These are phyloP conservation scores for Hephaestus fuliginosus DNA, from an alignment of 2,797 vertebrate genomes.

Conservation along the genomic window DNA sequence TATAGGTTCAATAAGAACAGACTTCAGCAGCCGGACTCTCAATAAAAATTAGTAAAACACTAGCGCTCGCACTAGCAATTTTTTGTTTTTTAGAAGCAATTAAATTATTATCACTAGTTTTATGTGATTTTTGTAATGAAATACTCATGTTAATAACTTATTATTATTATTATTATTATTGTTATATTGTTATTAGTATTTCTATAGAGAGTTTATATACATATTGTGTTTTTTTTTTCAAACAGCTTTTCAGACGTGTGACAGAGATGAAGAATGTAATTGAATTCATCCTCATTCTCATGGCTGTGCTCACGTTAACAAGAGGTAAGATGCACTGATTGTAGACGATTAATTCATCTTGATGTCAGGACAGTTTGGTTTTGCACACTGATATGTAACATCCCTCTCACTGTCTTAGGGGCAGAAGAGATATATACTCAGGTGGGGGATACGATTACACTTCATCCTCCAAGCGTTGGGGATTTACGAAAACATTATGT, in stretches of 20 bases:
- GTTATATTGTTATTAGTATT: too few species aligned
- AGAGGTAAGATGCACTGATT: constrained; percentile 34
- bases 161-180: too few species aligned
- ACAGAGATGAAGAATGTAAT: constrained; percentile 54
- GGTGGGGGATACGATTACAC: constrained; percentile 14
- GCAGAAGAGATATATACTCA: constrained; percentile 46
- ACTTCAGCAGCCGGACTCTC: neutral
- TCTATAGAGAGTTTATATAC: neutral
- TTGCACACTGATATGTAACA: constrained; percentile 1
- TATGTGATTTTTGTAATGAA: neutral
- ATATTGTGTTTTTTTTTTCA: neutral
- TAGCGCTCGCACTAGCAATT: too few species aligned
- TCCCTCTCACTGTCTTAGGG: constrained; percentile 47
- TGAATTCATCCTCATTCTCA: constrained; percentile 33
- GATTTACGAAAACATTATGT: accelerated
- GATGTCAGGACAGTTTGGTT: constrained; percentile 1
- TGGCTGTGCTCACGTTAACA: neutral
- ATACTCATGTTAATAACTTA: neutral
- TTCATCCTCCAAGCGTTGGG: accelerated
- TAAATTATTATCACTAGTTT: neutral
- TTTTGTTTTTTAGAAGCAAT: neutral
- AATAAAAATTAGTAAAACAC: neutral
- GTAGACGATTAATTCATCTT: neutral
- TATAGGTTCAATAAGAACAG: neutral
- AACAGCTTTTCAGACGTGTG: constrained; percentile 37